phyloP scores from a whole-genome alignment of 2,888 invertebrate genomes.

The Noctua comes region DNA sequence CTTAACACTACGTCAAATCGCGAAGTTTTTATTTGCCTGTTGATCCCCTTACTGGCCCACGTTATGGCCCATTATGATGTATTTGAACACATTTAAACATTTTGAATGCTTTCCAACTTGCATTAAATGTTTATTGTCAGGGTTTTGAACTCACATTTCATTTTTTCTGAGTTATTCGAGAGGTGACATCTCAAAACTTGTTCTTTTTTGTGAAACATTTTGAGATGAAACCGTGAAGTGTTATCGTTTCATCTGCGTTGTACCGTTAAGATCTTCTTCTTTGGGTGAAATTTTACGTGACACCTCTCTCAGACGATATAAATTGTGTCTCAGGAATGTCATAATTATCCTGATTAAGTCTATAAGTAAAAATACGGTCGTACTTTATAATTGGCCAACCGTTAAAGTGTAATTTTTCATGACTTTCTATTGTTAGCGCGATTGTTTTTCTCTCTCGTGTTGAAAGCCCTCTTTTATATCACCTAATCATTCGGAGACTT shows the following conservation, averaged over 20 bases:
- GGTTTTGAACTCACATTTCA: constrained; percentile 59
- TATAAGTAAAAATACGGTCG: not conserved
- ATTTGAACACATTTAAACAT: constrained; percentile 71
- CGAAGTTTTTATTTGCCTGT: constrained; percentile 85
- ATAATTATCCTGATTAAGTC: not conserved
- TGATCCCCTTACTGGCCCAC: constrained; percentile 78
- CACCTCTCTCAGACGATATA: not conserved
- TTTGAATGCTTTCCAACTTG: constrained; percentile 70
- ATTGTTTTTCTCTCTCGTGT: not conserved
- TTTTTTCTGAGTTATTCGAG: constrained; percentile 42
- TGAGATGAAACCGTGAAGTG: constrained; percentile 12
- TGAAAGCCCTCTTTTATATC: not conserved
- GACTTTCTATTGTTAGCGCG: not conserved
- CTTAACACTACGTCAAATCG: constrained; percentile 69
- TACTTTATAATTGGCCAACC: not conserved
- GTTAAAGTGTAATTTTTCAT: not conserved
- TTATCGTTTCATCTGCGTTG: constrained; percentile 31
- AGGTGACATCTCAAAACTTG: constrained; percentile 50
- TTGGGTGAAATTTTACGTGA: constrained; percentile 5
- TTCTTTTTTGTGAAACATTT: constrained; percentile 10
- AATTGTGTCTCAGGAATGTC: not conserved
- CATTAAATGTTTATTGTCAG: constrained; percentile 60
- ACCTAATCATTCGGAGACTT: not conserved
- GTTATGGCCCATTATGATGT: constrained; percentile 78
- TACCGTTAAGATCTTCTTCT: constrained; percentile 2